Percentiles rank a stretch among this genome's conserved stretches.
Evolutionary conservation across 2,888 invertebrate genomes (phyloP).

Genomic region (Agonopterix subpropinquella): DNA sequence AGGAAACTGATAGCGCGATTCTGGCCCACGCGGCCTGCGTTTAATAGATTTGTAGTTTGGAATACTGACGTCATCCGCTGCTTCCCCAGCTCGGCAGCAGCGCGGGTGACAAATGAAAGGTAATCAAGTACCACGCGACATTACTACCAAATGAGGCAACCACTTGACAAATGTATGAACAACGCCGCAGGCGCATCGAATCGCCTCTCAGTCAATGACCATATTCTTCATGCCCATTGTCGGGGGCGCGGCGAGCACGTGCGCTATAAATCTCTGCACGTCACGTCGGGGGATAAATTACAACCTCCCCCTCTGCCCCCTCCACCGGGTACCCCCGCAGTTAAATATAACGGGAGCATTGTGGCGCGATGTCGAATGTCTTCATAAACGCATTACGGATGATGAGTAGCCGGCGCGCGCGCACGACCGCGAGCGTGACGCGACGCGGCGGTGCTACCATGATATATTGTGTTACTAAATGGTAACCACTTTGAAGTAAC

Average conservation of each 20-base stretch:
- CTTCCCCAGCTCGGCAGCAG: neutral
- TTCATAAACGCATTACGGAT: constrained; percentile 26
- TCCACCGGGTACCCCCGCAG: constrained; percentile 3
- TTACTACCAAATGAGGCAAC: neutral
- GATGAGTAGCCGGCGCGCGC: constrained; percentile 4
- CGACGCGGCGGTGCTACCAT: no score
- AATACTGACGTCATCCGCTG: no score
- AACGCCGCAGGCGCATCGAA: neutral
- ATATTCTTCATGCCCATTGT: no score
- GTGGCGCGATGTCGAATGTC: constrained; percentile 13
- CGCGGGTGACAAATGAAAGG: neutral
- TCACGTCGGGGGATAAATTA: constrained; percentile 27
- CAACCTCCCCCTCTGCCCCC: constrained; percentile 10
- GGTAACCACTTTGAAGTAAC: no score
- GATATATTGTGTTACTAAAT: no score
- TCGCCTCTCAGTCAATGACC: no score
- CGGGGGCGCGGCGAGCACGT: constrained; percentile 18
- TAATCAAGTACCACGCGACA: neutral
- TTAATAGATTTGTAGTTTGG: no score
- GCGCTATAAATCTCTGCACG: constrained; percentile 31
- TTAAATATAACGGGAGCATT: constrained; percentile 21
- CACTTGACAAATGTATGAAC: neutral
- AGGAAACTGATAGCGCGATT: no score
- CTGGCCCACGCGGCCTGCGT: no score
- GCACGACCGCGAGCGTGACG: no score